These are phyloP conservation scores for Anolis carolinensis DNA, from an alignment of 2,113 vertebrate genomes.

Conservation along the genomic window DNA sequence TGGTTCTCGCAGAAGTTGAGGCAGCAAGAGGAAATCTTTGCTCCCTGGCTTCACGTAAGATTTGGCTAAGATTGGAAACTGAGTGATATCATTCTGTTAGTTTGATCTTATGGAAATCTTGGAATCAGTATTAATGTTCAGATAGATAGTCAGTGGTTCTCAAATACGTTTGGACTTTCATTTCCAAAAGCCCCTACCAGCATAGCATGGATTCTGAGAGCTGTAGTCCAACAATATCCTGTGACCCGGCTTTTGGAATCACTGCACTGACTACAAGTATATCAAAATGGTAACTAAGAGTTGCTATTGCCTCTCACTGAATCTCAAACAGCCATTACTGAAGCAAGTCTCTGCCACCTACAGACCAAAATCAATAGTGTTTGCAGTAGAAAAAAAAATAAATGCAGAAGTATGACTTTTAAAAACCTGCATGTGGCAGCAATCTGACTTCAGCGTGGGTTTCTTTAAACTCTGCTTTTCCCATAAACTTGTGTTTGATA, in stretches of 20 bases:
- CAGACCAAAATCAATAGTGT: constrained; percentile 3
- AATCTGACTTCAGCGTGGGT: background rate
- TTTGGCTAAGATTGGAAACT: too few relatives aligned
- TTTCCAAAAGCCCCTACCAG: background rate
- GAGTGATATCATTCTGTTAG: background rate
- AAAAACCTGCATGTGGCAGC: background rate
- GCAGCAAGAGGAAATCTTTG: too few relatives aligned
- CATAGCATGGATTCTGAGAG: background rate
- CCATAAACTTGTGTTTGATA: background rate
- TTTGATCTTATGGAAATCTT: background rate
- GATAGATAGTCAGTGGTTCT: background rate
- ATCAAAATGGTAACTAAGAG: constrained; percentile 16
- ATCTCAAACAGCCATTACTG: background rate
- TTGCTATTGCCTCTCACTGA: background rate
- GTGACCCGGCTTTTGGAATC: background rate
- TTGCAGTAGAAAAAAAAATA: background rate
- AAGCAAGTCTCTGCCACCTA: constrained; percentile 6
- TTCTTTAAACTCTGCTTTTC: background rate
- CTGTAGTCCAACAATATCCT: background rate
- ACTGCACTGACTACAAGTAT: background rate
- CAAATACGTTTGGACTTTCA: background rate
- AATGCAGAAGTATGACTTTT: background rate
- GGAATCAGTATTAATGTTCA: background rate
- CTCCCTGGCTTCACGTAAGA: too few relatives aligned
- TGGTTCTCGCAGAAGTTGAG: too few relatives aligned